Percentiles rank a stretch among this genome's conserved stretches.
Evolutionary conservation across 2,113 vertebrate genomes (phyloP).

Genomic region (Galemys pyrenaicus): DNA sequence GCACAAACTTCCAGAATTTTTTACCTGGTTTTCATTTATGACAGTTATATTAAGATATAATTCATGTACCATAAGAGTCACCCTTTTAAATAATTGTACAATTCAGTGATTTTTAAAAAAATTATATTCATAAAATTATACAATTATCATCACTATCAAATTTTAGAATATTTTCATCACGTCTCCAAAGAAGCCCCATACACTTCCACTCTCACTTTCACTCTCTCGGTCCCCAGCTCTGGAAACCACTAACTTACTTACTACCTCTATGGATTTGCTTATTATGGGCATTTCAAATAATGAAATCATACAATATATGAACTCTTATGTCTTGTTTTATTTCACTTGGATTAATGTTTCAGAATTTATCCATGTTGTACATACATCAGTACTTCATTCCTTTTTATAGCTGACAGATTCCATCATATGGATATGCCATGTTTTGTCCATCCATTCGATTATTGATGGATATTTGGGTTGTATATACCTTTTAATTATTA

Average conservation of each 20-base stretch:
- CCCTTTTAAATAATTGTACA: not conserved
- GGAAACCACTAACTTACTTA: not conserved
- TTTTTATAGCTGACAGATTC: not conserved
- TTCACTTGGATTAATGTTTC: not conserved
- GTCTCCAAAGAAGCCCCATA: not conserved
- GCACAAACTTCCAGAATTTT: not conserved
- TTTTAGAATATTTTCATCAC: not conserved
- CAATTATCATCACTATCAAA: not conserved
- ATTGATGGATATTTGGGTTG: not conserved
- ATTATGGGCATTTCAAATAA: not conserved
- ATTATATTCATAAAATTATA: not conserved
- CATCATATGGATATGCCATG: not conserved
- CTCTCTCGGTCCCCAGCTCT: too few species aligned
- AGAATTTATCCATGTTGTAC: not conserved
- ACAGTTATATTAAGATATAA: not conserved
- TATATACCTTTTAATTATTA: not conserved
- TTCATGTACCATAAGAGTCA: not conserved
- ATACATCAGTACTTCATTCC: not conserved
- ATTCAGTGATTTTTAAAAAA: not conserved
- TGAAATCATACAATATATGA: not conserved
- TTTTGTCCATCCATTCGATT: not conserved
- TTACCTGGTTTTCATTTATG: not conserved
- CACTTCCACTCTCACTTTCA: not conserved
- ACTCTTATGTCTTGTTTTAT: not conserved
- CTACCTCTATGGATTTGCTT: not conserved